phyloP scores from a whole-genome alignment of 2,113 vertebrate species.

The Melanerpes formicivorus region DNA sequence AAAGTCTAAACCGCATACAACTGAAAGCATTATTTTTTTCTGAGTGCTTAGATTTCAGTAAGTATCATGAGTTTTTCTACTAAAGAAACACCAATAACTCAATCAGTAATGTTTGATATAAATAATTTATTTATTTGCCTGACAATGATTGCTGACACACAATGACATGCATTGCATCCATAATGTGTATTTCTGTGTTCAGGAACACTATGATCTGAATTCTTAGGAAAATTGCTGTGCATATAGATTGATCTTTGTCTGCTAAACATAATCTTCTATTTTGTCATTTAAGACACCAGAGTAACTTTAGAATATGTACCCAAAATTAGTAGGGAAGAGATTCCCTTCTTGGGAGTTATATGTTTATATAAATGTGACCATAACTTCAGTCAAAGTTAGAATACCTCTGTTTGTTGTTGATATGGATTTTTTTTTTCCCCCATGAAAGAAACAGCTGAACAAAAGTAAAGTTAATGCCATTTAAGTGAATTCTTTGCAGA shows the following conservation, averaged over 20 bases:
- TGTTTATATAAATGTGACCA: not conserved
- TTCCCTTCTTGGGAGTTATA: not conserved
- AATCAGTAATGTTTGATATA: not conserved
- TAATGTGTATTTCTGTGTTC: not conserved
- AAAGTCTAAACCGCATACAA: slow-evolving; percentile 3
- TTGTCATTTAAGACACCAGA: not conserved
- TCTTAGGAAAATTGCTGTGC: not conserved
- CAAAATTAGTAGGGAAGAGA: not conserved
- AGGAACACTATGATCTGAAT: not conserved
- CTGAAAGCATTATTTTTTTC: slow-evolving; percentile 18
- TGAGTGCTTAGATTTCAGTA: slow-evolving; percentile 7
- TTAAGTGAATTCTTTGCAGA: not conserved
- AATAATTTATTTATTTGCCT: not conserved
- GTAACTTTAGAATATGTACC: not conserved
- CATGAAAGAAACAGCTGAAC: not conserved
- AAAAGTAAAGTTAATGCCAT: not conserved
- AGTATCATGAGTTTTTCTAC: not conserved
- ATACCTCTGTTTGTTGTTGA: not conserved
- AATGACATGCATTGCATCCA: fast-evolving
- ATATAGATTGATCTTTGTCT: not conserved
- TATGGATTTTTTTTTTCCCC: not conserved
- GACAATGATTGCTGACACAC: not conserved
- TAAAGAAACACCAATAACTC: not conserved
- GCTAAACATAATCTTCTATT: not conserved
- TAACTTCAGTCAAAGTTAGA: not conserved